Conservation (phyloP, 1,140 invertebrate species). For the Oppia nitens region DNA sequence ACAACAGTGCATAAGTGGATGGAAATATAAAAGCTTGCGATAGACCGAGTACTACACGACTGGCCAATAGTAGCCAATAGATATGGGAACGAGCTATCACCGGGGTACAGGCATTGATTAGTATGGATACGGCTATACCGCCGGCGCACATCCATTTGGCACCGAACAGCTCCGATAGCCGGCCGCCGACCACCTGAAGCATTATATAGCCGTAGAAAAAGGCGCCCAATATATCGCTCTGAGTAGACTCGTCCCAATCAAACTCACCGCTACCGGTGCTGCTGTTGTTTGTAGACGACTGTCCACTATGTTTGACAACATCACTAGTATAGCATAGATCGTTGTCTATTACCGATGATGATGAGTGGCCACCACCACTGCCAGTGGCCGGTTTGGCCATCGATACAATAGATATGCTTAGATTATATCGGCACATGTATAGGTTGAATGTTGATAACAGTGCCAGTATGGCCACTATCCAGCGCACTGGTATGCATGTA, state of each 20-base stretch:
- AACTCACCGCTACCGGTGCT: conserved; percentile 16
- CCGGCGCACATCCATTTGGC: conserved; percentile 46
- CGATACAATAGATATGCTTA: not conserved
- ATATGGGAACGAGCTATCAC: conserved; percentile 3
- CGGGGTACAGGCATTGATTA: conserved; percentile 14
- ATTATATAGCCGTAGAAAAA: conserved; percentile 74
- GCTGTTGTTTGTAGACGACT: too few species aligned
- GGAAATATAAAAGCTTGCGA: conserved; percentile 25
- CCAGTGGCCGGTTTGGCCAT: too few species aligned
- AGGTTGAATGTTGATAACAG: not conserved
- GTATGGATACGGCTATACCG: conserved; percentile 3
- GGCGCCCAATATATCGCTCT: conserved; percentile 47
- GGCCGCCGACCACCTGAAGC: conserved; percentile 61
- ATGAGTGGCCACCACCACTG: too few species aligned
- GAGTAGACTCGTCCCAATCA: conserved; percentile 18
- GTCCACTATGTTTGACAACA: too few species aligned
- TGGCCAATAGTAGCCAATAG: conserved; percentile 7
- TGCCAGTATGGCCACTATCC: not conserved
- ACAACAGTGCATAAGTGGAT: conserved; percentile 27
- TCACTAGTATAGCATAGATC: not conserved
- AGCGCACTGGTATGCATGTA: not conserved
- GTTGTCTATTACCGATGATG: too few species aligned
- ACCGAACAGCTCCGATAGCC: conserved; percentile 54
- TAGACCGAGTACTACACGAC: conserved; percentile 13
- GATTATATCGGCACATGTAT: not conserved